These are phyloP conservation scores for Odontamblyopus lacepedii DNA, from an alignment of 2,797 vertebrate species.

Conservation along the genomic window DNA sequence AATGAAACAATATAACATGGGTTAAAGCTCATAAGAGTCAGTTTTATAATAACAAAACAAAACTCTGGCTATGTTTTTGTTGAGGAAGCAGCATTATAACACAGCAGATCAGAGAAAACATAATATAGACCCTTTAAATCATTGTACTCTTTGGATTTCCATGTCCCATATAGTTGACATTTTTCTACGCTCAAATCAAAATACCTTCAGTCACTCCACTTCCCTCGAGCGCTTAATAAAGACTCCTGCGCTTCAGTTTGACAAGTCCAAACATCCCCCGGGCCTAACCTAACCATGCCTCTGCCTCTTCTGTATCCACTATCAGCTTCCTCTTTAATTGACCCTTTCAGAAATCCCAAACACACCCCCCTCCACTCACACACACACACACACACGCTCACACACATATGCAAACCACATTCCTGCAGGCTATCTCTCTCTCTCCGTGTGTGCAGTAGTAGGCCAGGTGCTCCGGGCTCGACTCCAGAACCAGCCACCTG, in stretches of 20 bases:
- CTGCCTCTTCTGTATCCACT: conserved; percentile 34
- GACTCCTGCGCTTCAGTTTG: conserved; percentile 44
- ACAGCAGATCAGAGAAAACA: no score
- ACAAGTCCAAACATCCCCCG: conserved; percentile 73
- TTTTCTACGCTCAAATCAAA: neutral
- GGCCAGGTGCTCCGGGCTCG: conserved; percentile 83
- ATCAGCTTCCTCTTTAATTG: conserved; percentile 71
- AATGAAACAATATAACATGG: no score
- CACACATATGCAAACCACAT: conserved; percentile 33
- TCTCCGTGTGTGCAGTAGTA: conserved; percentile 24
- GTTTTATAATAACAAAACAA: no score
- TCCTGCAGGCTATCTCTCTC: conserved; percentile 56
- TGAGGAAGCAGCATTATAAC: no score
- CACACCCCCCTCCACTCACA: conserved; percentile 29
- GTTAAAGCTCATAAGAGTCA: no score
- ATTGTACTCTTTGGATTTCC: neutral
- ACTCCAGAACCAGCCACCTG: conserved; percentile 87
- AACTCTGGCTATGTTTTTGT: no score
- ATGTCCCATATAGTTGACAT: neutral
- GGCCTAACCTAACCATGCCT: conserved; percentile 66
- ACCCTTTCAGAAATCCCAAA: conserved; percentile 64
- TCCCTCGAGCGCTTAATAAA: conserved; percentile 14
- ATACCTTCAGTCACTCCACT: neutral
- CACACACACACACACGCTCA: conserved; percentile 28
- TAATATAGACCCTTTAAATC: no score